Evolutionary conservation across 2,888 invertebrate genomes (phyloP).

Genomic region (Miltochrista miniata): DNA sequence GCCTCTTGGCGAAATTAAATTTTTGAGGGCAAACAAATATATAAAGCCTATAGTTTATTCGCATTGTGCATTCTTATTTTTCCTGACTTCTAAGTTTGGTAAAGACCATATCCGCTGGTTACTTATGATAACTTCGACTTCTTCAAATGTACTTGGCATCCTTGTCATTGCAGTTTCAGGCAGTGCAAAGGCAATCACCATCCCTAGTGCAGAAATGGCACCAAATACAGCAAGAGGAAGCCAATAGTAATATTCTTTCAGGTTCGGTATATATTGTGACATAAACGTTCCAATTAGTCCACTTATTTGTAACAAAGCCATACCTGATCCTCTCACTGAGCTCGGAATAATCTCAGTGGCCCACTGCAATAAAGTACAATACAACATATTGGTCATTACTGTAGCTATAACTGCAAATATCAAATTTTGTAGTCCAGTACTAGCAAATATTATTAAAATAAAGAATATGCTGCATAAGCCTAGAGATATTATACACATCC

Average conservation of each 20-base stretch:
- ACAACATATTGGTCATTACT: slow-evolving; percentile 58
- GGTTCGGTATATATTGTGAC: slow-evolving; percentile 46
- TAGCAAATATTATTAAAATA: slow-evolving; percentile 45
- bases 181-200: slow-evolving; percentile 27
- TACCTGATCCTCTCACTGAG: slow-evolving; percentile 58
- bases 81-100: background rate
- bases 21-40: too few species aligned
- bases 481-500: slow-evolving; percentile 49
- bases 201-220: slow-evolving; percentile 17
- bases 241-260: slow-evolving; percentile 27
- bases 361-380: slow-evolving; percentile 55
- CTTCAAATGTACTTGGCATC: slow-evolving; percentile 35
- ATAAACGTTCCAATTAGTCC: slow-evolving; percentile 53
- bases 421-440: slow-evolving; percentile 47
- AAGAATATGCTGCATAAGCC: slow-evolving; percentile 47
- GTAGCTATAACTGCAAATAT: slow-evolving; percentile 56
- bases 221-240: slow-evolving; percentile 25
- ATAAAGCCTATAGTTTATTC: too few species aligned
- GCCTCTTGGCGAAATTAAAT: too few species aligned
- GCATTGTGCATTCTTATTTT: slow-evolving; percentile 30
- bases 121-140: slow-evolving; percentile 23
- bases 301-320: slow-evolving; percentile 54
- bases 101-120: slow-evolving; percentile 6
- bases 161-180: slow-evolving; percentile 9
- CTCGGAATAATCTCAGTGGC: slow-evolving; percentile 60